Conservation (phyloP, 2,888 invertebrate species). For the Leucania comma region DNA sequence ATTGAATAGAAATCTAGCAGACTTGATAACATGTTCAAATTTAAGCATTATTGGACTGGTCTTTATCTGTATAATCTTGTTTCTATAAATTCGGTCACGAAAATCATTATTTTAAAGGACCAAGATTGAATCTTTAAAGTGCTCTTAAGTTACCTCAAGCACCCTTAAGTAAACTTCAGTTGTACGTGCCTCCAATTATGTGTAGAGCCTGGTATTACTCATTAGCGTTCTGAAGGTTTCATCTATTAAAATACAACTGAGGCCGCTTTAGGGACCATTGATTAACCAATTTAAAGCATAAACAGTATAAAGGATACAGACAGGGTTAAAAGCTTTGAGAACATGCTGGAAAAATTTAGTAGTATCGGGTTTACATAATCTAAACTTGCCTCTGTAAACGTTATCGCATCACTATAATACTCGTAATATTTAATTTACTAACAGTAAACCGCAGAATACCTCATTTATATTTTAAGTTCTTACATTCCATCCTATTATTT, state of each 20-base stretch:
- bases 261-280: not conserved
- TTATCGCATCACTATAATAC: too few species aligned
- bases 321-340: too few species aligned
- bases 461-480: too few species aligned
- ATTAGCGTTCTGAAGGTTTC: conserved; percentile 3
- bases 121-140: conserved; percentile 28
- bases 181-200: conserved; percentile 6
- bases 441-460: too few species aligned
- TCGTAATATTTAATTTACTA: too few species aligned
- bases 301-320: too few species aligned
- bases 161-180: conserved; percentile 5
- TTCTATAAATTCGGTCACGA: not conserved
- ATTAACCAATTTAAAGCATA: conserved; percentile 20
- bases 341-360: too few species aligned
- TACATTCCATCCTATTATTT: too few species aligned
- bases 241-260: conserved; percentile 11
- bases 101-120: conserved; percentile 17
- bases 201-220: conserved; percentile 7
- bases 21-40: not conserved
- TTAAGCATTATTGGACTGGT: not conserved
- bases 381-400: too few species aligned
- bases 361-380: too few species aligned
- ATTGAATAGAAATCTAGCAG: not conserved
- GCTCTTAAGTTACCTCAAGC: conserved; percentile 8
- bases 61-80: not conserved